Percentiles rank a stretch among this genome's conserved stretches.
phyloP scores from a whole-genome alignment of 2,888 invertebrate species.

The Margaritifera margaritifera region DNA sequence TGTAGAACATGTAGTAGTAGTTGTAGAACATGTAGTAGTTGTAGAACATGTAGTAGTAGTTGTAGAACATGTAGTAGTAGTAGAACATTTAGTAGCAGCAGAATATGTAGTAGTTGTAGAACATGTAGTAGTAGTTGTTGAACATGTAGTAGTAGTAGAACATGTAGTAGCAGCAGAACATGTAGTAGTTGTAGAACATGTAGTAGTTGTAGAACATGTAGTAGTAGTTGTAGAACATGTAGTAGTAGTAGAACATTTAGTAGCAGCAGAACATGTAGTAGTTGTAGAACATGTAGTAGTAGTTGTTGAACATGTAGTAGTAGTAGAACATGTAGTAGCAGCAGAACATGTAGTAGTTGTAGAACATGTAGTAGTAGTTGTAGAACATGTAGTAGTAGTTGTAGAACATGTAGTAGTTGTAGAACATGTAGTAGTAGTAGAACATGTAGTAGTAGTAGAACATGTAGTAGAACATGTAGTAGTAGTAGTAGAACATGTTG shows the following conservation, averaged over 20 bases:
- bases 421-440: too few relatives aligned
- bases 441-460: slow-evolving; percentile 3
- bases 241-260: slow-evolving; percentile 5
- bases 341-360: slow-evolving; percentile 3
- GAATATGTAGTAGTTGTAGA: too few relatives aligned
- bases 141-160: slow-evolving; percentile 3
- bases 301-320: slow-evolving; percentile 1
- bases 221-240: slow-evolving; percentile 5
- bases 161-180: slow-evolving; percentile 1
- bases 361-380: slow-evolving; percentile 4
- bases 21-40: too few relatives aligned
- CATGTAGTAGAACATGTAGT: slow-evolving; percentile 1
- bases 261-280: slow-evolving; percentile 1
- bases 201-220: too few relatives aligned
- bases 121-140: slow-evolving; percentile 4
- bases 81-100: too few relatives aligned
- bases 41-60: not conserved
- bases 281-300: slow-evolving; percentile 1
- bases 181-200: too few relatives aligned
- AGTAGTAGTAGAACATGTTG: slow-evolving; percentile 5
- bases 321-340: slow-evolving; percentile 5
- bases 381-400: slow-evolving; percentile 2
- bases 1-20: too few relatives aligned
- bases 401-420: too few relatives aligned
- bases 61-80: too few relatives aligned